Evolutionary conservation across 2,113 vertebrate genomes (phyloP).

Genomic region (Cathartes aura): DNA sequence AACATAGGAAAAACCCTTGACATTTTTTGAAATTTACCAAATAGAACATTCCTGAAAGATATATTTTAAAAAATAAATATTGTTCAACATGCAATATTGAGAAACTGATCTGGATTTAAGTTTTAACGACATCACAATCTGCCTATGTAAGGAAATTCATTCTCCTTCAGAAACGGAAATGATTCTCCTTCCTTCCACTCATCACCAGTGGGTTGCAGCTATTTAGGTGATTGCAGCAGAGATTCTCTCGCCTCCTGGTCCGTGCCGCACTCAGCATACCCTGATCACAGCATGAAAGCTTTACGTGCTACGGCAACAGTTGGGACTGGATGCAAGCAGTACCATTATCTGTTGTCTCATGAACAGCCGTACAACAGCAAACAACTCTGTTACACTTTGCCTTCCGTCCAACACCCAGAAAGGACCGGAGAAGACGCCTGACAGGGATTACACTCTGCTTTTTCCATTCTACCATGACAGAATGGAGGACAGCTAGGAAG

Average conservation of each 20-base stretch:
- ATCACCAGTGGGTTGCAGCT: neutral
- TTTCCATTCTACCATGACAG: neutral
- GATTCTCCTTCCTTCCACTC: neutral
- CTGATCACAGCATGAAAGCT: neutral
- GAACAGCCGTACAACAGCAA: neutral
- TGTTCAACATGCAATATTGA: fast-evolving
- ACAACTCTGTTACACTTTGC: neutral
- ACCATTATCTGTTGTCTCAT: fast-evolving
- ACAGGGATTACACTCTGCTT: too few relatives aligned
- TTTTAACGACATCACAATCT: neutral
- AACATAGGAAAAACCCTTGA: neutral
- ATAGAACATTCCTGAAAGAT: neutral
- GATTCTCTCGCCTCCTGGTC: neutral
- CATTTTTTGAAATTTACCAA: neutral
- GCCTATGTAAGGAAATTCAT: neutral
- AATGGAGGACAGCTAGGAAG: neutral
- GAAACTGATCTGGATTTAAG: too few relatives aligned
- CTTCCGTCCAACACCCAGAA: neutral
- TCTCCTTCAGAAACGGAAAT: neutral
- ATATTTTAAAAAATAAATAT: neutral
- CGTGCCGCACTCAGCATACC: neutral
- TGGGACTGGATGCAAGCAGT: too few relatives aligned
- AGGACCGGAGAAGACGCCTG: fast-evolving
- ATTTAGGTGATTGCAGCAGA: neutral
- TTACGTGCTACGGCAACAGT: fast-evolving